Base-by-base conservation (phyloP, 2,888 invertebrate species). In the Sphaerophoria rueppellii region DNA sequence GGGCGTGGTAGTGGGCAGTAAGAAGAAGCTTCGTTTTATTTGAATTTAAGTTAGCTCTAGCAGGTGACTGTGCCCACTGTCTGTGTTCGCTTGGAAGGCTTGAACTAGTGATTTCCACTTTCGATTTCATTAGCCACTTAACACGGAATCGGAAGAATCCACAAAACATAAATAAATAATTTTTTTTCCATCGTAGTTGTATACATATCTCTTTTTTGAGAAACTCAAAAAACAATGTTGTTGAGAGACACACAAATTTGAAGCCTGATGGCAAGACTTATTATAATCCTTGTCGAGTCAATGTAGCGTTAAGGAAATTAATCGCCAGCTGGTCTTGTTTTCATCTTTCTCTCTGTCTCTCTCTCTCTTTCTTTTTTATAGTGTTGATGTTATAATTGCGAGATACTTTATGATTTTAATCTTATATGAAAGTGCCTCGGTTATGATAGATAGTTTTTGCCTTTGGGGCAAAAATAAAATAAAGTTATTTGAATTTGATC, bases 71-170 rank as follows among this genome's bases (percentile, higher is more conserved):
- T 60, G 24, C 12, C 12, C 16, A 16, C 35, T 35, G 12, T 50
- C 35, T 16, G 12, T 50, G 35, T 48, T 34, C 14, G 11, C 50
- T 50, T 50, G 9, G 43, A 43, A 37, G 65, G 43, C 80, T 60
- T 43, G 65, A 67, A 71, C 75, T 67, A 69, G 76, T 76, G 81
- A 74, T 86, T 87, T 86, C 81, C 87, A 87, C 87, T 87, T 86
- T 87, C 87, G 81, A 76, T 87, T 87, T 87, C 83, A 86, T 87
- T 87, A 87, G 87, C 75, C 76, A 81, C 76, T 85, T 77, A 85
- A 87, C 86, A 86, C 86, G 87, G 87, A 87, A 87, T 87, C 81
- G 87, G 86, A 87, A 87, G 87, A 87, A 79, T 80, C 61, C 63
- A 67, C 54, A 63, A 78, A 78, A 60, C 70, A 80, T 85, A 67